Conservation (phyloP, 2,888 invertebrate genomes). For the Polymixis lichenea region DNA sequence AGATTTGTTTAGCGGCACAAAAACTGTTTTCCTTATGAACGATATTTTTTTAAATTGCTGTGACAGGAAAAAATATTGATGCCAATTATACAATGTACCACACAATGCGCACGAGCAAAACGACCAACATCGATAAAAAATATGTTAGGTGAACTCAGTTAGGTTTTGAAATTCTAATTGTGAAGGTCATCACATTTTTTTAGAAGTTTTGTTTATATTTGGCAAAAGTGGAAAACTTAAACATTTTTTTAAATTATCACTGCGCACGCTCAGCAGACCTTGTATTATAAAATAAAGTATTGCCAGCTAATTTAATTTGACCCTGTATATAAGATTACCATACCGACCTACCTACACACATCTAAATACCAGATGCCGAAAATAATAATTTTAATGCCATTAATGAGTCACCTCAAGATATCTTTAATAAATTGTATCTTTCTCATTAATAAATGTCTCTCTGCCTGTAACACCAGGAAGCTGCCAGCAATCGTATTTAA, state of each 20-base stretch:
- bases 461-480: constrained; percentile 43
- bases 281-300: neutral
- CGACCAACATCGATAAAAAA: constrained; percentile 41
- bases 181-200: constrained; percentile 32
- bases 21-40: constrained; percentile 1
- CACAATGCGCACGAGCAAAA: constrained; percentile 28
- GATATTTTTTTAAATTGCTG: constrained; percentile 5
- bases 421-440: constrained; percentile 4
- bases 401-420: constrained; percentile 3
- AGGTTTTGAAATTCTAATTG: constrained; percentile 6
- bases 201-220: neutral
- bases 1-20: neutral
- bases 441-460: constrained; percentile 21
- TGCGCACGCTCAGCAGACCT: no score
- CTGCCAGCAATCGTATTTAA: constrained; percentile 32
- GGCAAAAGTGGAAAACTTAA: neutral
- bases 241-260: neutral
- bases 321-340: no score
- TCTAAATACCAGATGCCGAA: neutral
- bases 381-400: neutral
- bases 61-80: constrained; percentile 13
- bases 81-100: neutral
- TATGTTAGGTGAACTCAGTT: constrained; percentile 22
- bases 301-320: no score
- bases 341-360: neutral